Evolutionary conservation across 2,797 vertebrate species (phyloP).

Genomic region (Gila robusta): DNA sequence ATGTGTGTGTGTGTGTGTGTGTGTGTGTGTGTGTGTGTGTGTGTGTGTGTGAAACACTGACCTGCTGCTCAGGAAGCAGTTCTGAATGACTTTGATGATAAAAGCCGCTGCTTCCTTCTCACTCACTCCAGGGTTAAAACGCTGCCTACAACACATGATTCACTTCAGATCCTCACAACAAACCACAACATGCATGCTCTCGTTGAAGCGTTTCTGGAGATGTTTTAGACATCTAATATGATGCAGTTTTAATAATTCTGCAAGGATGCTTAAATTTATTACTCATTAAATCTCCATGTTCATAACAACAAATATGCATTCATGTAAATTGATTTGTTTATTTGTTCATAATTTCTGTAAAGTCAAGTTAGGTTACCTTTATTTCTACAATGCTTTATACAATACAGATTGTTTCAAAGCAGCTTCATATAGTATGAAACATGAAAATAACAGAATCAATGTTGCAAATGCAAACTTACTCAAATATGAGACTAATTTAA

Average conservation of each 20-base stretch:
- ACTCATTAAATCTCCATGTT: not conserved
- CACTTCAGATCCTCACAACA: not conserved
- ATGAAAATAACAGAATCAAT: too few relatives aligned
- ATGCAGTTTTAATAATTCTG: not conserved
- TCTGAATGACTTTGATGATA: constrained; percentile 97
- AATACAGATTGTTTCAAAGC: too few relatives aligned
- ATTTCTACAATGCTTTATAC: too few relatives aligned
- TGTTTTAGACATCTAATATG: not conserved
- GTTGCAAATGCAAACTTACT: too few relatives aligned
- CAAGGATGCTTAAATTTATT: not conserved
- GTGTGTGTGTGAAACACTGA: too few relatives aligned
- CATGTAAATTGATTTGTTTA: not conserved
- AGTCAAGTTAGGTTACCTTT: too few relatives aligned
- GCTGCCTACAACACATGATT: constrained; percentile 79
- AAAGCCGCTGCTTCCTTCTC: constrained; percentile 94
- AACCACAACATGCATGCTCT: too few relatives aligned
- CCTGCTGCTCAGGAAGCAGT: constrained; percentile 98
- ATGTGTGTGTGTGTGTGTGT: too few relatives aligned
- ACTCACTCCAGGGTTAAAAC: constrained; percentile 94
- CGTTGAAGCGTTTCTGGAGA: not conserved
- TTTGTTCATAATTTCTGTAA: too few relatives aligned
- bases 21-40: too few relatives aligned
- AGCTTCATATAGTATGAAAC: too few relatives aligned
- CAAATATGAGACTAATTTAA: too few relatives aligned
- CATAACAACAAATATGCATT: not conserved